Evolutionary conservation across 2,113 vertebrate genomes (phyloP).

Genomic region (Nerophis lumbriciformis): DNA sequence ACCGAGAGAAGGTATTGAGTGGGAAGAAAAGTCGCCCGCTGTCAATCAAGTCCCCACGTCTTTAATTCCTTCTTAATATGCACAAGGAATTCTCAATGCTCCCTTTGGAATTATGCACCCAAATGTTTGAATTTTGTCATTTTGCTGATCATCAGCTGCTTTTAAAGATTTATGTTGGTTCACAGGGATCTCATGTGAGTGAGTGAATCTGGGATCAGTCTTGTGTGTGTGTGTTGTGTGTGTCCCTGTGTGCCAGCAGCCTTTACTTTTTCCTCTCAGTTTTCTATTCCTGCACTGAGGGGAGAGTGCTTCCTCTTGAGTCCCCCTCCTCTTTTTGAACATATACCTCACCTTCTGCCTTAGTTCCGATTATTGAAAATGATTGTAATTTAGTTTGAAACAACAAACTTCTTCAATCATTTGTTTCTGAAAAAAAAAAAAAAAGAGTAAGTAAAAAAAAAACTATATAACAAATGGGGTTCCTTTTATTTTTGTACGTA

Average conservation of each 20-base stretch:
- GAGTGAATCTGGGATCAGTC: conserved; percentile 34
- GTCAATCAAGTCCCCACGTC: conserved; percentile 13
- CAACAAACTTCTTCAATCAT: conserved; percentile 76
- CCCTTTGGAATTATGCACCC: conserved; percentile 29
- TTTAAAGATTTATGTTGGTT: conserved; percentile 46
- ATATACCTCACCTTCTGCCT: conserved; percentile 86
- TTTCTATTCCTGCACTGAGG: conserved; percentile 77
- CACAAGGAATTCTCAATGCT: conserved; percentile 32
- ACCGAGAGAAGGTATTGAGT: conserved; percentile 7
- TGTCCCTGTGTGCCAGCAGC: conserved; percentile 54
- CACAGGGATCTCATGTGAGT: conserved; percentile 41
- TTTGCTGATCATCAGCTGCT: conserved; percentile 40
- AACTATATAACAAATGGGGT: conserved; percentile 79
- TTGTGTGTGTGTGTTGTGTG: conserved; percentile 23
- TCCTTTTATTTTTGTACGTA: conserved; percentile 93
- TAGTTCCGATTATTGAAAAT: conserved; percentile 75
- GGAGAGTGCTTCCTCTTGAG: conserved; percentile 67
- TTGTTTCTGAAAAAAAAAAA: conserved; percentile 78
- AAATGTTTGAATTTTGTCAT: conserved; percentile 42
- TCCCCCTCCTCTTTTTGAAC: conserved; percentile 68
- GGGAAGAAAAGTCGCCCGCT: conserved; percentile 14
- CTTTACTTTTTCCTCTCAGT: conserved; percentile 77
- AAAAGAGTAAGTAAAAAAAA: conserved; percentile 50
- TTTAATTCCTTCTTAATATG: conserved; percentile 26
- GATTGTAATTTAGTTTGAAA: conserved; percentile 82